Conservation (phyloP, 30 jellyfish, hydroid and myxozoan genomes). For the Chironex yamaguchii region DNA sequence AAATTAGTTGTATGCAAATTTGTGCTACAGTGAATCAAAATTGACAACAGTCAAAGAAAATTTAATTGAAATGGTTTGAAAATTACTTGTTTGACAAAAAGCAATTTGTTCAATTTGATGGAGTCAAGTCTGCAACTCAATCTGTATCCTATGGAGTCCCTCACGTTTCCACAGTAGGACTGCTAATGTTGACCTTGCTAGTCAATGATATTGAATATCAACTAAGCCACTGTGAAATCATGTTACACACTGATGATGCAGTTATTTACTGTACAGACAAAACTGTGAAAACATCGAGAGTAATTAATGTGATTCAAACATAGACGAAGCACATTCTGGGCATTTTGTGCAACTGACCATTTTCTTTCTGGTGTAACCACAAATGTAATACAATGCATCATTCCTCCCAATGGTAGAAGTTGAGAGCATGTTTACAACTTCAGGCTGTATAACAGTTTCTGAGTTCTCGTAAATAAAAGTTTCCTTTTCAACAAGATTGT, state of each 20-base stretch:
- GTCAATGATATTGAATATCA: conserved; percentile 38
- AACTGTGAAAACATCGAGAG: too few species aligned
- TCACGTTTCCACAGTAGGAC: conserved; percentile 53
- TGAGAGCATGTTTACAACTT: not conserved
- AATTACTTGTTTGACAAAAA: conserved; percentile 18
- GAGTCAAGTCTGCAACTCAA: conserved; percentile 9
- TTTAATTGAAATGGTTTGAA: conserved; percentile 29
- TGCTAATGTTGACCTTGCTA: conserved; percentile 1
- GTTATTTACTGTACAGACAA: too few species aligned
- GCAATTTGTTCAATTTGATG: conserved; percentile 18
- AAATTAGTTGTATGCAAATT: too few species aligned
- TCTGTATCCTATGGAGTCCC: conserved; percentile 35
- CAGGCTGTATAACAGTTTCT: too few species aligned
- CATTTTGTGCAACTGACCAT: conserved; percentile 1
- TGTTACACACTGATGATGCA: conserved; percentile 52
- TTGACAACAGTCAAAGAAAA: too few species aligned
- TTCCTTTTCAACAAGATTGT: too few species aligned
- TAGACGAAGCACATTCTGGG: conserved; percentile 47
- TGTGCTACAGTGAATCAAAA: too few species aligned
- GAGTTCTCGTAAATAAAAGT: too few species aligned
- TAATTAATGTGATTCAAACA: too few species aligned
- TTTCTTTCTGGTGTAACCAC: conserved; percentile 27
- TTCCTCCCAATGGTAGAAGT: conserved; percentile 20
- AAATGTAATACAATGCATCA: conserved; percentile 31
- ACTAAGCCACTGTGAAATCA: conserved; percentile 30